Conservation (phyloP, 2,113 vertebrate genomes). For the Microtus pennsylvanicus region DNA sequence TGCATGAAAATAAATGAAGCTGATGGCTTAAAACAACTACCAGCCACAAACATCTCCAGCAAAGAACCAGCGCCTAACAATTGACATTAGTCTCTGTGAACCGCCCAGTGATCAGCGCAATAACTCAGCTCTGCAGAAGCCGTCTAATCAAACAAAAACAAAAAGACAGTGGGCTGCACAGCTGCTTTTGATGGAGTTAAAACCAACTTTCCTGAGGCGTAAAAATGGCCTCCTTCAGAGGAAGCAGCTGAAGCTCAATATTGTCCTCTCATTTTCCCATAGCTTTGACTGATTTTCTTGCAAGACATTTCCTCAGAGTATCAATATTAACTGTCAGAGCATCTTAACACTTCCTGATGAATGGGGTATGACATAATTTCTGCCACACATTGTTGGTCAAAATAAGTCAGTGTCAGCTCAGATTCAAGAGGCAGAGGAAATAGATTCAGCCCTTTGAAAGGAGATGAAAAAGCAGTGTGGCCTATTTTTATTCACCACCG, state of each 20-base stretch:
- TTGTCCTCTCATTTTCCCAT: background rate
- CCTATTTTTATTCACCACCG: background rate
- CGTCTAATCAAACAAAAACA: background rate
- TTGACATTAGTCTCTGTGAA: background rate
- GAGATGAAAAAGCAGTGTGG: background rate
- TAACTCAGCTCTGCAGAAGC: background rate
- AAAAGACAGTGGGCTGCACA: background rate
- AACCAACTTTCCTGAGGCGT: background rate
- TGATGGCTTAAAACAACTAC: background rate
- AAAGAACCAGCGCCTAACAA: background rate
- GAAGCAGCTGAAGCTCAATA: background rate
- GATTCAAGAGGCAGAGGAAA: background rate
- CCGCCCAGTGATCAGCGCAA: background rate
- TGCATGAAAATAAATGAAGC: background rate
- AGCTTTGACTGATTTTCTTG: background rate
- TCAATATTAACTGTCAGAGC: background rate
- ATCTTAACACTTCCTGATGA: background rate
- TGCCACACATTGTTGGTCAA: background rate
- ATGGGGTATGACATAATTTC: background rate
- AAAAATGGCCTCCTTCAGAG: background rate
- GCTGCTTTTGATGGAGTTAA: background rate
- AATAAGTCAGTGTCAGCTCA: background rate
- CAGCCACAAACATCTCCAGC: background rate
- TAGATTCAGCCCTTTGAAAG: background rate
- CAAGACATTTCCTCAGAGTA: background rate